These are phyloP conservation scores for Coelopa pilipes DNA, from an alignment of 2,888 invertebrate genomes.

Conservation along the genomic window DNA sequence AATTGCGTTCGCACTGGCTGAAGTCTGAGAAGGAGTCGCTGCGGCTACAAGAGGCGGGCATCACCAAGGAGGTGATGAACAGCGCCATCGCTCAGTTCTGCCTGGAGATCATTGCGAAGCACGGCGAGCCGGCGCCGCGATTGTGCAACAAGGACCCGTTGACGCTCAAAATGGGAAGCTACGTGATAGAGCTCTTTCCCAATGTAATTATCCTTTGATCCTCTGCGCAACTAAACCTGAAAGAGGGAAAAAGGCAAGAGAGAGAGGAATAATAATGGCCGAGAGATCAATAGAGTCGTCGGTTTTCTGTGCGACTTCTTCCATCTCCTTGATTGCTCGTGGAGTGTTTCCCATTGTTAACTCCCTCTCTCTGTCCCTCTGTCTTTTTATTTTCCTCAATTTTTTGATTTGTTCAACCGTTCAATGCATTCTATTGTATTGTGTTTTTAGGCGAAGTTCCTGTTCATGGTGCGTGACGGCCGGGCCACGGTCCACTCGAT, in stretches of 20 bases:
- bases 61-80: constrained; percentile 91
- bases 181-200: constrained; percentile 94
- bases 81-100: constrained; percentile 97
- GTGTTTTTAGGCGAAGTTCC: constrained; percentile 80
- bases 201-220: constrained; percentile 69
- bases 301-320: constrained; percentile 19
- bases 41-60: constrained; percentile 92
- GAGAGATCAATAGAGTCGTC: neutral
- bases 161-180: constrained; percentile 95
- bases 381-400: constrained; percentile 1
- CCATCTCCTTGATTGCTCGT: neutral
- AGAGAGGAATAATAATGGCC: neutral
- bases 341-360: neutral
- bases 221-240: neutral
- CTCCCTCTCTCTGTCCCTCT: neutral
- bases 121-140: constrained; percentile 93
- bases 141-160: constrained; percentile 99
- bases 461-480: constrained; percentile 98
- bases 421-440: neutral
- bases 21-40: constrained; percentile 90
- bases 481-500: constrained; percentile 99
- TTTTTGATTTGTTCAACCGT: neutral
- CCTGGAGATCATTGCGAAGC: constrained; percentile 93
- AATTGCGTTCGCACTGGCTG: constrained; percentile 95
- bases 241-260: neutral